Evolutionary conservation across 2,113 vertebrate species (phyloP).

Genomic region (Anser brachyrhynchus): DNA sequence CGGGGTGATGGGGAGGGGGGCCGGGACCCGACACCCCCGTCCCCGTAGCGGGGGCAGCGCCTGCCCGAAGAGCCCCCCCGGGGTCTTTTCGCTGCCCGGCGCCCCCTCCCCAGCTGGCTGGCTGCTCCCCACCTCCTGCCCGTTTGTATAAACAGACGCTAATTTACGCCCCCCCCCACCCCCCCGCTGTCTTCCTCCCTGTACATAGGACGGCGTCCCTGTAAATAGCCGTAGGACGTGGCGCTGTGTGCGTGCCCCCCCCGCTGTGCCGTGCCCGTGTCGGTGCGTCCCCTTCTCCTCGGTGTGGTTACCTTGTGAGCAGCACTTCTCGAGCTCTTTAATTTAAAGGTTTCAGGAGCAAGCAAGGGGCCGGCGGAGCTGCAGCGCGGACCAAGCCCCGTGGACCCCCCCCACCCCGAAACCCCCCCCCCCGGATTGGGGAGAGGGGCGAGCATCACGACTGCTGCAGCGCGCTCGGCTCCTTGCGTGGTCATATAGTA

Average conservation of each 20-base stretch:
- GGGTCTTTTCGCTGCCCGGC: neutral
- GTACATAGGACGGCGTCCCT: conserved; percentile 50
- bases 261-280: conserved; percentile 51
- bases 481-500: conserved; percentile 13
- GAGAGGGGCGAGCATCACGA: neutral
- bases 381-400: neutral
- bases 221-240: conserved; percentile 67
- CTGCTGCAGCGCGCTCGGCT: neutral
- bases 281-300: neutral
- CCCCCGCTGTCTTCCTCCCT: conserved; percentile 62
- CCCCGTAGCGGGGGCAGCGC: neutral
- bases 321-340: neutral
- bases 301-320: conserved; percentile 10
- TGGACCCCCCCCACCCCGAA: no score
- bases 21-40: neutral
- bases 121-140: conserved; percentile 38
- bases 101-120: neutral
- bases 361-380: neutral
- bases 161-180: conserved; percentile 35
- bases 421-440: neutral
- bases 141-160: conserved; percentile 66
- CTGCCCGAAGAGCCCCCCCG: neutral
- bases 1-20: neutral
- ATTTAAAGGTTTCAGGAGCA: neutral
- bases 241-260: conserved; percentile 44